Base-by-base conservation (phyloP, 2,797 vertebrate species). In the Gallinago nigripennis region DNA sequence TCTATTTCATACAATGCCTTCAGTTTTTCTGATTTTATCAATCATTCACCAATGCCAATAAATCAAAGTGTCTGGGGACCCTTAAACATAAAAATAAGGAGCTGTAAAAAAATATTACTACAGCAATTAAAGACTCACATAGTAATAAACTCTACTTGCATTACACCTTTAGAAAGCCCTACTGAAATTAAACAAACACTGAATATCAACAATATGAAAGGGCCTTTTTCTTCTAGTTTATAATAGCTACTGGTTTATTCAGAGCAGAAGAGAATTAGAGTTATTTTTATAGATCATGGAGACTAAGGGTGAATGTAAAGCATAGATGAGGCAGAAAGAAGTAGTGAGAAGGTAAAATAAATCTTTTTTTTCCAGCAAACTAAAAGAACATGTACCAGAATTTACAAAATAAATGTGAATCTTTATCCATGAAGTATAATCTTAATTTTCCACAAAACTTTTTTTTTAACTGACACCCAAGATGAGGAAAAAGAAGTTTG, bases 91-190 rank as follows among this genome's bases (percentile, higher is more conserved):
- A 95, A 97, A 98, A 97, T 96, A 97, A 98, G 96, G 94, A 97
- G 95, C 96, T 95, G 88, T 97, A 96, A 97, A 98, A 96, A 97
- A 97, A 97, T 97, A 97, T 97, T 96, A 97, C 96, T 82, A 94
- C 96, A 93, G 97, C 97, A 98, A 98, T 97, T 97, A 98, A 98
- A 98, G 97, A 92, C 97, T 97, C 93, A 97, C 97, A 91, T 51
- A 92, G 95, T 81, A 96, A 97, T 97, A 97, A 98, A 96, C 83
- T 92, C 85, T 64, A 94, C 97, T 97, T 91, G 87, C 76, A 58
- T 94, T 94, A 75, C 95, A 94, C 95, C 95, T 97, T 91, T 88
- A 96, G 96, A 96, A 97, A 94, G 78, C 88, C 86, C 83, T 84
- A 89, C 72, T 94, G 92, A 95, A 97, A 97, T 94, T 95, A 95